Evolutionary conservation across 2,113 vertebrate species (phyloP).

Genomic region (Callopanchax toddi): DNA sequence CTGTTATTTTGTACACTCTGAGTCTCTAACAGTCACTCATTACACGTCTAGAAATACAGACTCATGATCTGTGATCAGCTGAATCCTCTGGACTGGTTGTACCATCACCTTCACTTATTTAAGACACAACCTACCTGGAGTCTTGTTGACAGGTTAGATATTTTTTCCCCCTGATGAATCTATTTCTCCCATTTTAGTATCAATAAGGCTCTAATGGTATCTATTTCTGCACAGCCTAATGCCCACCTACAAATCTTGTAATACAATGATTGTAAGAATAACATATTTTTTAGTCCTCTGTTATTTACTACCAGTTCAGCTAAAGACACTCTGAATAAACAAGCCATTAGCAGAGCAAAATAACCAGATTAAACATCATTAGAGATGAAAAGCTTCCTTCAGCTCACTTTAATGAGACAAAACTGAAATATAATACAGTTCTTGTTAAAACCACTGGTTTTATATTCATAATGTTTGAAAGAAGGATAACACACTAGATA

Average conservation of each 20-base stretch:
- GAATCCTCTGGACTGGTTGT: neutral
- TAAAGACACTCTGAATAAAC: neutral
- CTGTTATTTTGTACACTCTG: neutral
- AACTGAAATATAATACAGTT: neutral
- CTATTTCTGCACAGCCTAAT: neutral
- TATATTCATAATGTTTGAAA: neutral
- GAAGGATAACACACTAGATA: neutral
- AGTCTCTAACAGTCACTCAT: neutral
- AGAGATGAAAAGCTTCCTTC: neutral
- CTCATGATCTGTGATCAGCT: neutral
- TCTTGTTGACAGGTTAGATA: neutral
- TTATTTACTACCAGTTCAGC: neutral
- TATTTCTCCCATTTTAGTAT: neutral
- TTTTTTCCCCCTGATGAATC: neutral
- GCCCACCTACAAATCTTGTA: too few relatives aligned
- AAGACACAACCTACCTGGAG: neutral
- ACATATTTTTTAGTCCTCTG: too few relatives aligned
- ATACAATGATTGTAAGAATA: too few relatives aligned
- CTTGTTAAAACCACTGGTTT: neutral
- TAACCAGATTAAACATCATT: too few relatives aligned
- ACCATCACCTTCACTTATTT: neutral
- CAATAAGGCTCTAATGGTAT: too few relatives aligned
- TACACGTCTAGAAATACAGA: neutral
- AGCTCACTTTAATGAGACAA: neutral
- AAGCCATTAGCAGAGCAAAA: neutral